These are phyloP conservation scores for Baronia brevicornis DNA, from an alignment of 2,888 invertebrate species.

Conservation along the genomic window DNA sequence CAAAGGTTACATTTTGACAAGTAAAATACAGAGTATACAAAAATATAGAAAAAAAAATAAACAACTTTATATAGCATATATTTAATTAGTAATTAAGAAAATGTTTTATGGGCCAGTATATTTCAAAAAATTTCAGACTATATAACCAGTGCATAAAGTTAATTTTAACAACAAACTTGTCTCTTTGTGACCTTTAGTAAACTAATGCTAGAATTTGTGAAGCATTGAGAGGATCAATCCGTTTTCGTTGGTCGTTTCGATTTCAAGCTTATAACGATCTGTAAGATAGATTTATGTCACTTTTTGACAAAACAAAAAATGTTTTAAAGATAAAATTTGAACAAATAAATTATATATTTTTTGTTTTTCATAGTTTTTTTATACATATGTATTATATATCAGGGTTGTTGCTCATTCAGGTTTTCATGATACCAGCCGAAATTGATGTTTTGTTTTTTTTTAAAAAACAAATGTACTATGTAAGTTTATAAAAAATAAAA, in stretches of 20 bases:
- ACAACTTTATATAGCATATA: background rate
- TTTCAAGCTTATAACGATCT: background rate
- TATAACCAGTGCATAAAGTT: background rate
- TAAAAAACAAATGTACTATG: too few relatives aligned
- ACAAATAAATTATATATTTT: background rate
- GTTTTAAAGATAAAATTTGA: background rate
- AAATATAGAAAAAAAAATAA: background rate
- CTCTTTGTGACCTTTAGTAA: constrained; percentile 5
- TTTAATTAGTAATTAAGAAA: background rate
- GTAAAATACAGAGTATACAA: too few relatives aligned
- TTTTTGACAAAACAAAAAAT: constrained; percentile 2
- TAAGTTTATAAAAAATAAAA: too few relatives aligned
- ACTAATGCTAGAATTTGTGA: background rate
- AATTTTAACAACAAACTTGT: background rate
- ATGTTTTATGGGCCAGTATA: constrained; percentile 1
- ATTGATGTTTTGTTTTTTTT: too few relatives aligned
- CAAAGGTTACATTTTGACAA: too few relatives aligned
- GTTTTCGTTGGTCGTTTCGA: constrained; percentile 4
- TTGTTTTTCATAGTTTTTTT: background rate
- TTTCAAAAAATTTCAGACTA: background rate
- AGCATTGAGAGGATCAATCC: constrained; percentile 3
- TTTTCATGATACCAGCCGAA: too few relatives aligned
- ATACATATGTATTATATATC: too few relatives aligned
- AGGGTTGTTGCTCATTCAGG: too few relatives aligned
- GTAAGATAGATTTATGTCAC: background rate